Base-by-base conservation (phyloP, 2,113 vertebrate species). In the Osmerus mordax region DNA sequence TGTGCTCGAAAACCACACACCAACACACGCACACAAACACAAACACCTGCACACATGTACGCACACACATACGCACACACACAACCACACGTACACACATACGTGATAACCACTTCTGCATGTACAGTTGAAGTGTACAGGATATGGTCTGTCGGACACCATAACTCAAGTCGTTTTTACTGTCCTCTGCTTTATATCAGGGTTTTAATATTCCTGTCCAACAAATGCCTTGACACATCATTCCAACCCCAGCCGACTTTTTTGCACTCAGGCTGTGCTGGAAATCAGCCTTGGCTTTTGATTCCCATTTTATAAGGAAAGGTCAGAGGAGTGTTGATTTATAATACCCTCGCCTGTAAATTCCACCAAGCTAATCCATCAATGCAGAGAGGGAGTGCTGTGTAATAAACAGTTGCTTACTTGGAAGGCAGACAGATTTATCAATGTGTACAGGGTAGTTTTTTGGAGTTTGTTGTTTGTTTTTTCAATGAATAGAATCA, bases 261-360 rank as follows among this genome's bases (percentile, higher is more conserved):
- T 73, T 83, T 73, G 67, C 69, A 62, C 61, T 75, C 65, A 32
- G n/a, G 67, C 67, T 70, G 65, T 55, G 41, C 60, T 78, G 72
- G 75, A 86, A 82, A 84, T 84, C 76, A 80, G 81, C 75, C 70
- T 67, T 71, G 67, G 69, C 69, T 84, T 87, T 84, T 82, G 84
- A 86, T 83, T 86, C 81, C 64, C 70, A 71, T 84, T 88, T 87
- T 87, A 80, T 77, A 74, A 85, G 71, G 77, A 88, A 90, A 90
- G 88, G 88, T 88, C 87, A 89, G 71, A 65, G 25, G 71, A 67
- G 79, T 74, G 4, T 67, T 89, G 86, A 90, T 92, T 90, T 91
- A 91, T 86, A 82, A 82, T 70, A 65, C 12, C 4, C 72, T 76
- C 71, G 71, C 68, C 80, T 69, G 82, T 89, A 88, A 87, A 88